Conservation (phyloP, 2,113 vertebrate species). For the Forbesichthys agassizii region DNA sequence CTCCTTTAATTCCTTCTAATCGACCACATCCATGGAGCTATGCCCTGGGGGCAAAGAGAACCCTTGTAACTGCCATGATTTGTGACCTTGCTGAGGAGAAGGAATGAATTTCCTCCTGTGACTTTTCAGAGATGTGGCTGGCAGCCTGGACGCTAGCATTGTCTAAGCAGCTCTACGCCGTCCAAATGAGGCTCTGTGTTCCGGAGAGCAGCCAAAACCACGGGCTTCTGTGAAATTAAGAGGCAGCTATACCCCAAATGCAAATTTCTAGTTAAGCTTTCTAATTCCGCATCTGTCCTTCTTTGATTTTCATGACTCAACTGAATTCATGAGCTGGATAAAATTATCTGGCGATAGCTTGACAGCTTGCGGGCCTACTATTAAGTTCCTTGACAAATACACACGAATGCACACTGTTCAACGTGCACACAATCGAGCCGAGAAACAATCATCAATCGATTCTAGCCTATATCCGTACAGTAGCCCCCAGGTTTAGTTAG, state of each 20-base stretch:
- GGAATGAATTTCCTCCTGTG: constrained; percentile 29
- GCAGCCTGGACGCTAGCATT: constrained; percentile 21
- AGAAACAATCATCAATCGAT: constrained; percentile 26
- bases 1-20: constrained; percentile 49
- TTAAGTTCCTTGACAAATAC: background rate
- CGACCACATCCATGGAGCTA: constrained; percentile 31
- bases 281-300: constrained; percentile 3
- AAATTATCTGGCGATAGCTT: background rate
- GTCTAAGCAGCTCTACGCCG: background rate
- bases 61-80: constrained; percentile 30
- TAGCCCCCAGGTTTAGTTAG: background rate
- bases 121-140: constrained; percentile 37
- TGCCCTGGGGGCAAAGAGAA: constrained; percentile 14
- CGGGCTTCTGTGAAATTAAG: too few species aligned
- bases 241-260: too few species aligned
- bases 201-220: background rate
- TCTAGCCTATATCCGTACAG: constrained; percentile 24
- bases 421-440: background rate
- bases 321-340: constrained; percentile 5
- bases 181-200: background rate
- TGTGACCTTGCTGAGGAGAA: constrained; percentile 59
- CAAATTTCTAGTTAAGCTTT: background rate
- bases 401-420: background rate
- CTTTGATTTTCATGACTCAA: constrained; percentile 9
- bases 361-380: constrained; percentile 11